Conservation (phyloP, 1,140 invertebrate species). For the Sarcophaga peregrina region DNA sequence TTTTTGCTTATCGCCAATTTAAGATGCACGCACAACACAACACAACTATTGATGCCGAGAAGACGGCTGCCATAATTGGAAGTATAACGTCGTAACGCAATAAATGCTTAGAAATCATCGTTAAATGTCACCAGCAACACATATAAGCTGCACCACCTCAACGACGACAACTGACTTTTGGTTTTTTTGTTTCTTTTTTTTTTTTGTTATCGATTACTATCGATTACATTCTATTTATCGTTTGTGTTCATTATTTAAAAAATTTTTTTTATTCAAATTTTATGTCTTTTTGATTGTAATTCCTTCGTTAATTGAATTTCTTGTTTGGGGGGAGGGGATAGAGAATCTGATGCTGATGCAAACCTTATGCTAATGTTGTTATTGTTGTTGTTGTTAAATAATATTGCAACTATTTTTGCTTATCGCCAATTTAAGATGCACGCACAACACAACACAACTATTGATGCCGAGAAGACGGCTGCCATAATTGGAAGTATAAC, state of each 20-base stretch:
- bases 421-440: slow-evolving; percentile 28
- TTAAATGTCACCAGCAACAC: not conserved
- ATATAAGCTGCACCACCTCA: not conserved
- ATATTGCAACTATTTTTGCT: slow-evolving; percentile 3
- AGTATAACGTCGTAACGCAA: slow-evolving; percentile 30
- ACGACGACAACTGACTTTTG: not conserved
- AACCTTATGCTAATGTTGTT: not conserved
- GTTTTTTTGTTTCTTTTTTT: no score
- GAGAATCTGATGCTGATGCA: no score
- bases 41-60: no score
- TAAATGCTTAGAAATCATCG: not conserved
- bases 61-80: slow-evolving; percentile 33
- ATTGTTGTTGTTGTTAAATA: not conserved
- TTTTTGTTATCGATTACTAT: no score
- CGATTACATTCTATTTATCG: no score
- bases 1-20: slow-evolving; percentile 19
- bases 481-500: slow-evolving; percentile 39
- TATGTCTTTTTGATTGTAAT: no score
- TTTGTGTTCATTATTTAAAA: no score
- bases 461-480: not conserved
- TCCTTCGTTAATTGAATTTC: no score
- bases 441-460: not conserved
- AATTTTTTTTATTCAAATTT: no score
- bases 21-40: slow-evolving; percentile 2
- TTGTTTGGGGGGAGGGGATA: no score